phyloP scores from a whole-genome alignment of 1,140 invertebrate species.

The Solenopsis invicta region DNA sequence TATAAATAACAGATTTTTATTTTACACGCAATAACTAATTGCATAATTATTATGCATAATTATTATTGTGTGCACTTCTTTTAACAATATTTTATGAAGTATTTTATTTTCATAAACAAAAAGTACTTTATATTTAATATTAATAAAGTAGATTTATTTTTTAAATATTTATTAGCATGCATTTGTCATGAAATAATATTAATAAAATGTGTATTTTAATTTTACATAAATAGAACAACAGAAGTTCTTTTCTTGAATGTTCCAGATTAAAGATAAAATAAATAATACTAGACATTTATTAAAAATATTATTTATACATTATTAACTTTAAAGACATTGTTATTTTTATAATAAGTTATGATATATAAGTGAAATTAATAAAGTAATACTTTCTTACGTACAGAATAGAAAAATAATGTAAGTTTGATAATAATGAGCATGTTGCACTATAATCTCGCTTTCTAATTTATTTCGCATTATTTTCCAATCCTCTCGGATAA shows the following conservation, averaged over 20 bases:
- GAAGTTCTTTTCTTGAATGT: too few relatives aligned
- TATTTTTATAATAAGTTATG: background rate
- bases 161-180: background rate
- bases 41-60: too few relatives aligned
- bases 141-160: background rate
- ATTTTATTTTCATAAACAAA: background rate
- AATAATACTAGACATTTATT: background rate
- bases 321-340: background rate
- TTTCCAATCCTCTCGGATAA: slow-evolving; percentile 34
- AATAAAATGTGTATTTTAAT: background rate
- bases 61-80: too few relatives aligned
- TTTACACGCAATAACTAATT: background rate
- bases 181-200: background rate
- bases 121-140: background rate
- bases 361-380: background rate
- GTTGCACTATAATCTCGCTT: slow-evolving; percentile 21
- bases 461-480: slow-evolving; percentile 27
- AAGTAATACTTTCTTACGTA: slow-evolving; percentile 20
- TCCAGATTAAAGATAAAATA: background rate
- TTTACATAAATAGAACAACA: too few relatives aligned
- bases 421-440: background rate
- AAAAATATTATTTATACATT: background rate
- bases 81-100: background rate
- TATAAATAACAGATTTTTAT: background rate
- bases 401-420: background rate